Conservation (phyloP, 2,888 invertebrate species). For the Serripes groenlandicus region DNA sequence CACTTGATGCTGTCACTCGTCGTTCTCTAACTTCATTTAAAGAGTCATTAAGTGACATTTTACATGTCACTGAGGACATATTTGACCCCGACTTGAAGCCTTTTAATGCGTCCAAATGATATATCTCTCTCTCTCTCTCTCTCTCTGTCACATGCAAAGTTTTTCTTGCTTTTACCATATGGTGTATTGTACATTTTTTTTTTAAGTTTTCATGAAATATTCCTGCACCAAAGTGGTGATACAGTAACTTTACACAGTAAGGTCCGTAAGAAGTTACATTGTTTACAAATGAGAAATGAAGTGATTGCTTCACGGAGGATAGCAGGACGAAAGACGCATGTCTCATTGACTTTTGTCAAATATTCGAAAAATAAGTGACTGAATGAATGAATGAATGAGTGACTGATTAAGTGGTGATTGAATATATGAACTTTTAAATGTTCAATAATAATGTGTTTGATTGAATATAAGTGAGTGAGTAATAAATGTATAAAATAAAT, state of each 20-base stretch:
- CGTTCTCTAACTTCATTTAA: background rate
- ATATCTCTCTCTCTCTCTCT: constrained; percentile 60
- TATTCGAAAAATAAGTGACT: no score
- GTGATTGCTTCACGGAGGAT: constrained; percentile 50
- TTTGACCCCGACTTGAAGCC: constrained; percentile 47
- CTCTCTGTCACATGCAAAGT: constrained; percentile 59
- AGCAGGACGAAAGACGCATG: no score
- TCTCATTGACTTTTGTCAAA: no score
- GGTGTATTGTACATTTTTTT: constrained; percentile 43
- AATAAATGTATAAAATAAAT: no score
- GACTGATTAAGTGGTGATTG: no score
- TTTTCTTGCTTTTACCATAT: constrained; percentile 32
- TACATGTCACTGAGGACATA: constrained; percentile 32
- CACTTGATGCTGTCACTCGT: background rate
- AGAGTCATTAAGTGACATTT: constrained; percentile 50
- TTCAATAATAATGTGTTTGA: no score
- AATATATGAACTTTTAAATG: no score
- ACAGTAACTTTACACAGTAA: constrained; percentile 46
- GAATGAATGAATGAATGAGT: no score
- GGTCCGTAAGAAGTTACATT: constrained; percentile 60
- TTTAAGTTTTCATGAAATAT: constrained; percentile 54
- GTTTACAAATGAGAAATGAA: constrained; percentile 63
- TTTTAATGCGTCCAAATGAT: constrained; percentile 45
- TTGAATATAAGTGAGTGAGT: no score
- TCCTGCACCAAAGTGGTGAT: constrained; percentile 47